Evolutionary conservation across 1,140 invertebrate species (phyloP).

Genomic region (Heliconius congener): DNA sequence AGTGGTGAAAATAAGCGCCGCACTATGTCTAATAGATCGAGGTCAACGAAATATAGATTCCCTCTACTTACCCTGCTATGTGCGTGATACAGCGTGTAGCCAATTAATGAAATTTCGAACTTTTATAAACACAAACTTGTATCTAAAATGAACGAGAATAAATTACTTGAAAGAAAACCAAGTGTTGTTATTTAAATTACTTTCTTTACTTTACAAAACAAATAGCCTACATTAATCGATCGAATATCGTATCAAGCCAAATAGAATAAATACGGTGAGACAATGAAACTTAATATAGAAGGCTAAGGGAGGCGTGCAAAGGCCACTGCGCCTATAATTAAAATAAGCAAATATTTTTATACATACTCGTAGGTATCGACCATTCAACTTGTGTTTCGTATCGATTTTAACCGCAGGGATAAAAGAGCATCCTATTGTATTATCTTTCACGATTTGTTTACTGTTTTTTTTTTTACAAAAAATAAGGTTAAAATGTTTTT

Average conservation of each 20-base stretch:
- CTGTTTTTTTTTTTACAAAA: neutral
- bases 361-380: neutral
- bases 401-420: constrained; percentile 2
- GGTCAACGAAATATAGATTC: neutral
- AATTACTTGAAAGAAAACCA: neutral
- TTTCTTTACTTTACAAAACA: neutral
- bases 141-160: no score
- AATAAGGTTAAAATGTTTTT: no score
- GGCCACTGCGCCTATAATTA: constrained; percentile 33
- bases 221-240: constrained; percentile 10
- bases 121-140: no score
- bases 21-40: neutral
- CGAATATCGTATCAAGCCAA: constrained; percentile 27
- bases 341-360: constrained; percentile 30
- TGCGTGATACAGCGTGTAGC: no score
- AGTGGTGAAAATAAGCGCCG: neutral
- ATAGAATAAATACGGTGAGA: constrained; percentile 32
- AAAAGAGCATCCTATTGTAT: neutral
- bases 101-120: no score
- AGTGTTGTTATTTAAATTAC: neutral
- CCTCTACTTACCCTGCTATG: neutral
- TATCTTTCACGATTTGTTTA: neutral
- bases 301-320: constrained; percentile 23
- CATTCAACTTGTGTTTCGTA: neutral
- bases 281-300: constrained; percentile 39